Evolutionary conservation across 2,888 invertebrate species (phyloP).

Genomic region (Chelonus formosanus): DNA sequence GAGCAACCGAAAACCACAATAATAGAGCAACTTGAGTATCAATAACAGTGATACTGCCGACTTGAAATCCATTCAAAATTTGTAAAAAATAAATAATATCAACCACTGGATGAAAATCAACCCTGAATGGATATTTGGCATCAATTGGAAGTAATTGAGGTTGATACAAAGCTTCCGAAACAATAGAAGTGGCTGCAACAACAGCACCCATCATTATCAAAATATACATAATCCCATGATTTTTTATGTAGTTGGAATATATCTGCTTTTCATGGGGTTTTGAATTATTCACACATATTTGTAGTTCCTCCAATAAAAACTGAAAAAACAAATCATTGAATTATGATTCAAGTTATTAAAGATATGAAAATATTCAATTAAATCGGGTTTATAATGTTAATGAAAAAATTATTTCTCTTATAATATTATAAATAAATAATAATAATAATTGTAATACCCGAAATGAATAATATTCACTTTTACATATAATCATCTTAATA

Average conservation of each 20-base stretch:
- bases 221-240: conserved; percentile 37
- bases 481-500: conserved; percentile 31
- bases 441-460: conserved; percentile 22
- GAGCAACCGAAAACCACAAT: conserved; percentile 45
- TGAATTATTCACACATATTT: conserved; percentile 31
- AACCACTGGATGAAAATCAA: conserved; percentile 30
- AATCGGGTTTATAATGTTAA: neutral
- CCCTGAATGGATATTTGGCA: conserved; percentile 49
- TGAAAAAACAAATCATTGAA: conserved; percentile 19
- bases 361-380: neutral
- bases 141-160: conserved; percentile 45
- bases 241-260: conserved; percentile 41
- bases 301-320: conserved; percentile 35
- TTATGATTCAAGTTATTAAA: neutral
- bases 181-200: conserved; percentile 31
- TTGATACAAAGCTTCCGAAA: conserved; percentile 38
- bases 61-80: conserved; percentile 39
- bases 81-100: conserved; percentile 44
- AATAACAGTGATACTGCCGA: conserved; percentile 36
- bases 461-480: conserved; percentile 18
- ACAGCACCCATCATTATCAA: conserved; percentile 33
- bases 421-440: neutral
- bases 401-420: neutral
- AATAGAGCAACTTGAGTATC: conserved; percentile 43
- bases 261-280: conserved; percentile 31